Evolutionary conservation across 2,113 vertebrate species (phyloP).

Genomic region (Xiphias gladius): DNA sequence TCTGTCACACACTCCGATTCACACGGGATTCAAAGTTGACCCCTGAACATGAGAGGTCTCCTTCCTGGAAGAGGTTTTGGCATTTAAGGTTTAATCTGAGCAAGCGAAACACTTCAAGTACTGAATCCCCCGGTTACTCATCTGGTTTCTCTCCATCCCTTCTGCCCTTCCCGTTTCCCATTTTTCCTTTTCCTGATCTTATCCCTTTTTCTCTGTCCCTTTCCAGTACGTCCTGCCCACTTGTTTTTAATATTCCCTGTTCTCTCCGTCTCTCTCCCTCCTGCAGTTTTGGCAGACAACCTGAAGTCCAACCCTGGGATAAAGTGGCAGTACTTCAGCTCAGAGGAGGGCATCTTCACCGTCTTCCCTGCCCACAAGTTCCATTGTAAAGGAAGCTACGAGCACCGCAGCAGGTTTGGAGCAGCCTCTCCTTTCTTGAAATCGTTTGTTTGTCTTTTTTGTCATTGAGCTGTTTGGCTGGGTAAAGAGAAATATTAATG

Average conservation of each 20-base stretch:
- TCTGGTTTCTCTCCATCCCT: background rate
- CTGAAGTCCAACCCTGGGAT: slow-evolving; percentile 99
- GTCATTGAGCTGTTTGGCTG: background rate
- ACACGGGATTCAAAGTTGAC: slow-evolving; percentile 17
- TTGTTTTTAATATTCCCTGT: background rate
- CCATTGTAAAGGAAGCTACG: slow-evolving; percentile 95
- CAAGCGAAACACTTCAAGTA: background rate
- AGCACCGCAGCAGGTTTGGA: slow-evolving; percentile 95
- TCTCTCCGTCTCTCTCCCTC: background rate
- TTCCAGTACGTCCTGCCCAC: background rate
- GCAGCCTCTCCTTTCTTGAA: background rate
- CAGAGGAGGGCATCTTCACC: slow-evolving; percentile 98
- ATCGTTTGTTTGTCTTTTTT: background rate
- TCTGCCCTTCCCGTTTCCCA: background rate
- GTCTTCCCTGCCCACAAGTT: slow-evolving; percentile 99
- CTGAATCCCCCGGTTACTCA: background rate
- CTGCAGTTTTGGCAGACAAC: slow-evolving; percentile 95
- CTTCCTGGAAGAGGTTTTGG: background rate
- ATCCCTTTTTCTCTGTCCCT: background rate
- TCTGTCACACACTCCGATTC: background rate
- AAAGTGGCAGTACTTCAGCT: slow-evolving; percentile 99
- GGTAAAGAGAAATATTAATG: background rate
- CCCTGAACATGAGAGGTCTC: background rate
- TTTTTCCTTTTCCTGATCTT: background rate
- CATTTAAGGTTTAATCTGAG: background rate